phyloP scores from a whole-genome alignment of 2,888 invertebrate species.

The Drosophila lutescens region DNA sequence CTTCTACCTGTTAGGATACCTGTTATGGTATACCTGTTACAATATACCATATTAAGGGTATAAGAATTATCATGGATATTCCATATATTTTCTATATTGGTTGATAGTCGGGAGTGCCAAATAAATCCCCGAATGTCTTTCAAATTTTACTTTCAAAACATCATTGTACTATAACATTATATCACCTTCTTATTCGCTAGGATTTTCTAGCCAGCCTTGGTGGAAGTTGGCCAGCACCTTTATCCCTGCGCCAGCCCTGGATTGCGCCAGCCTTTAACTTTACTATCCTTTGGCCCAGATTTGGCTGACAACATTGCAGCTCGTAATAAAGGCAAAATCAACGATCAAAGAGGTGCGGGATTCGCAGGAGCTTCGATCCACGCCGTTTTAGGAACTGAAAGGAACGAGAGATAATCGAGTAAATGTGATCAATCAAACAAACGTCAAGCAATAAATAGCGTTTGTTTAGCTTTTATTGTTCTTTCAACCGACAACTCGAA shows the following conservation, averaged over 20 bases:
- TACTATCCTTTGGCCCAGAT: constrained; percentile 10
- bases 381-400: constrained; percentile 66
- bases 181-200: not conserved
- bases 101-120: no score
- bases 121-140: no score
- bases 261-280: constrained; percentile 3
- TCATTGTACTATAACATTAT: not conserved
- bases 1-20: no score
- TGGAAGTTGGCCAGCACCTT: not conserved
- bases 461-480: constrained; percentile 50
- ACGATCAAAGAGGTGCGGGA: constrained; percentile 61
- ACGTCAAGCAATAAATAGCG: constrained; percentile 2
- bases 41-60: no score
- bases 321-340: constrained; percentile 8
- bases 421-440: not conserved
- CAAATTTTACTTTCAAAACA: no score
- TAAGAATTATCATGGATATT: no score
- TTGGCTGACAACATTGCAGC: constrained; percentile 6
- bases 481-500: constrained; percentile 24
- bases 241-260: constrained; percentile 5
- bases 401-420: not conserved
- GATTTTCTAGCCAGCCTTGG: constrained; percentile 34
- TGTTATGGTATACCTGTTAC: no score
- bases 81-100: no score
- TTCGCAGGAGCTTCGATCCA: constrained; percentile 50